Evolutionary conservation across 2,797 vertebrate species (phyloP), one percentile per base, ranked within the genome.

Genomic region (Phataginus tetradactyla): DNA sequence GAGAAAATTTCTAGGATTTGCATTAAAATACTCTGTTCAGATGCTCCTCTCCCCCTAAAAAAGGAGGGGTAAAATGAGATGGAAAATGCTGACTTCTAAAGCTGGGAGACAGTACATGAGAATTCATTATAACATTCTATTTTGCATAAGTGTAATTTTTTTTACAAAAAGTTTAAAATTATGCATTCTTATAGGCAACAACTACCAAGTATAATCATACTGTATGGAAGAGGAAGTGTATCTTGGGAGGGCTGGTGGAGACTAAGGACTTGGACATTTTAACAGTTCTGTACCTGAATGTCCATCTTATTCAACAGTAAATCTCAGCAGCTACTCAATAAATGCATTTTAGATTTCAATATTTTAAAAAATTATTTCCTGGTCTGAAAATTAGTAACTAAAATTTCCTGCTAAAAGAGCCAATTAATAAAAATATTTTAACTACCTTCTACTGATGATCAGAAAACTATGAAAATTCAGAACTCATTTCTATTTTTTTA

Each of bases 391-490:
- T 84, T 17, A 83, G 42, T 66, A 93, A 75, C 25, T 81, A 85
- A 69, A 90, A 75, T 21, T 95, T 85, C 92, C 49, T 69, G 27
- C 53, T 74, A 69, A 84, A 78, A 95, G 14, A 91, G 89, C 10
- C 34, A 86, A 74, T 66, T 72, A 90, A 94, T 81, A 83, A 17
- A 80, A 64, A 64, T 64, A 90, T 72, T 71, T 94, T 74, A 85
- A 64, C 8, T 79, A 75, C 51, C 61, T 51, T 90, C n/a, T 87
- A 88, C 20, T 27, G 27, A 68, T 39, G 25, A 79, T 74, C 66
- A 93, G 53, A 69, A 71, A 91, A 18, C 3, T n/a, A 93, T 34
- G 55, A 75, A 93, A 95, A 90, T 34, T 78, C 20, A 77, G 18
- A 92, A 87, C 37, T 85, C 55, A 90, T 21, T 79, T 93, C 21